Percentiles rank a stretch among this genome's conserved stretches.
These are phyloP conservation scores for Epistrophe grossulariae DNA, from an alignment of 2,888 invertebrate species.

Conservation along the genomic window DNA sequence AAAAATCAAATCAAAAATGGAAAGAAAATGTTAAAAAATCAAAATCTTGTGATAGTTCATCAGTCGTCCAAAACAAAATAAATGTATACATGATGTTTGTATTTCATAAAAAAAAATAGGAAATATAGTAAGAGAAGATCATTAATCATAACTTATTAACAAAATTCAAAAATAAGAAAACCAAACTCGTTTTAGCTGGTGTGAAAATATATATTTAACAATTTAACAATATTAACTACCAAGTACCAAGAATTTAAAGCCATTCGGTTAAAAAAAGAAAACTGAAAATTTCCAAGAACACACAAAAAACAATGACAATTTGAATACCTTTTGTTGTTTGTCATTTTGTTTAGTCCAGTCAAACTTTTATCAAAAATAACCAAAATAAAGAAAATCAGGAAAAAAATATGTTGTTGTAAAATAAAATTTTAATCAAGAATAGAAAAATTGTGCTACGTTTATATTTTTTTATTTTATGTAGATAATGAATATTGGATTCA, in stretches of 20 bases:
- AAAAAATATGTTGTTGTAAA: not conserved
- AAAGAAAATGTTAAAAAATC: no score
- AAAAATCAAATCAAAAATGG: no score
- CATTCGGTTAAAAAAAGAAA: not conserved
- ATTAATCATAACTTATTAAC: not conserved
- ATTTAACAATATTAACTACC: not conserved
- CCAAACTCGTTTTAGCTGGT: not conserved
- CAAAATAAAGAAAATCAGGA: not conserved
- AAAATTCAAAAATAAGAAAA: not conserved
- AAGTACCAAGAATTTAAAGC: not conserved
- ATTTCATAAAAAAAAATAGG: no score
- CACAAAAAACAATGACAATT: not conserved
- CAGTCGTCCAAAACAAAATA: no score
- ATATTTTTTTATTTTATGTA: no score
- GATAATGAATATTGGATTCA: no score
- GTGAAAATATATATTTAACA: not conserved
- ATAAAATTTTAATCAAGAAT: not conserved
- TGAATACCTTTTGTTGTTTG: slow-evolving; percentile 29
- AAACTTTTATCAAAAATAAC: slow-evolving; percentile 12
- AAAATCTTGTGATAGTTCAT: no score
- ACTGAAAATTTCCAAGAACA: no score
- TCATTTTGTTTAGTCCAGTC: slow-evolving; percentile 31
- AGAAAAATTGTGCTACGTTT: not conserved
- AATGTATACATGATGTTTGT: no score
- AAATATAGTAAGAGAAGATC: not conserved